Evolutionary conservation across 2,797 vertebrate genomes (phyloP), one percentile per base, ranked within the genome.

Genomic region (Etheostoma perlongum): DNA sequence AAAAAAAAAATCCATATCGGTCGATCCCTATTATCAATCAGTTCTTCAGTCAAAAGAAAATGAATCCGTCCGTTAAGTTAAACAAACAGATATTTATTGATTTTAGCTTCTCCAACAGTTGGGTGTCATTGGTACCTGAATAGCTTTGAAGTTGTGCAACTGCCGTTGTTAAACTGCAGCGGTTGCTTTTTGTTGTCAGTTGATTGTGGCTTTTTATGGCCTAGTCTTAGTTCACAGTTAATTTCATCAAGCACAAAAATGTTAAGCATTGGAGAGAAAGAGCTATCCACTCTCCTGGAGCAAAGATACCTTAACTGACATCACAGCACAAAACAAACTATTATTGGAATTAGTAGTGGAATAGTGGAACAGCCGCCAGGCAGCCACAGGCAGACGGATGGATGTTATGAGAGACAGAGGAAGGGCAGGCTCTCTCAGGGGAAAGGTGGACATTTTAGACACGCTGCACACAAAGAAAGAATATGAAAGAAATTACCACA

Each of bases 271-370:
- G 70, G 27, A 27, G 30, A 60, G 60, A 70, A 76, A 63, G 30
- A 74, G 36, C 3, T 44, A 14, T 21, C 15, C 30, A 16, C n/a
- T 74, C 46, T 74, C 30, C 47, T 69, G 49, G 30, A 83, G 59
- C 52, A 63, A 51, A 62, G 47, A 49, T 54, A 71, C 19, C 46
- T 48, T 51, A 53, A 33, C 51, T 57, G 63, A 64, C 74, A 79
- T 27, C 53, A 46, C 51, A 46, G 69, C 46, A 74, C 51, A 64
- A 79, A 84, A 60, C 52, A 71, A 60, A 61, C 51, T 82, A 81
- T 89, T 78, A 78, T 79, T 89, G 82, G 68, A 70, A 53, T 72
- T n/a, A 69, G 55, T 23, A 47, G 72, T 53, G 63, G 54, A 42
- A 79, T 53, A 75, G 60, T 23, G 21, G 33, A 46, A 47, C 13